These are phyloP conservation scores for Tetrax tetrax DNA, from an alignment of 2,113 vertebrate genomes.

Conservation along the genomic window DNA sequence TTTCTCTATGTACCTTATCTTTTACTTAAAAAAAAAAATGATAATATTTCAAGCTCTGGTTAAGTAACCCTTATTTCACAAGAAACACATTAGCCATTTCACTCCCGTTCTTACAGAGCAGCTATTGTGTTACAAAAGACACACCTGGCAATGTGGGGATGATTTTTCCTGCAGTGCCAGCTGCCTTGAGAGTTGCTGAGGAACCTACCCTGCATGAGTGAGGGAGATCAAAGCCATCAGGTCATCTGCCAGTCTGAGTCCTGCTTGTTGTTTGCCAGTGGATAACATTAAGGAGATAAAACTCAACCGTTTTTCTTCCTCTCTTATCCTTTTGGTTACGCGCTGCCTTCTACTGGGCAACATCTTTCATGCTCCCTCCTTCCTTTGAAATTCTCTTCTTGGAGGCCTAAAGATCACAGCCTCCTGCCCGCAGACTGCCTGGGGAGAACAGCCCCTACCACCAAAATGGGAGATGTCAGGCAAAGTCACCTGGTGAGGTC, in stretches of 20 bases:
- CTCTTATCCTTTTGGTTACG: not conserved
- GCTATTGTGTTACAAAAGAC: not conserved
- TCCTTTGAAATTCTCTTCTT: not conserved
- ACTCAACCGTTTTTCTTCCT: not conserved
- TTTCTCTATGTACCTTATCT: not conserved
- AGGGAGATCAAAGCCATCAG: not conserved
- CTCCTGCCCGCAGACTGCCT: fast-evolving
- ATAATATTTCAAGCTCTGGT: not conserved
- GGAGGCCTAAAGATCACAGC: not conserved
- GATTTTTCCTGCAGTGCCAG: not conserved
- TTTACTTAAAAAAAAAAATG: not conserved
- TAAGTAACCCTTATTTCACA: not conserved
- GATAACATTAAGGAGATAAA: not conserved
- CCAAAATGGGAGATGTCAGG: not conserved
- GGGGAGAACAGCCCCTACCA: not conserved
- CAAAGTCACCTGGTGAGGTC: not conserved
- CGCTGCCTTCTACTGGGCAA: not conserved
- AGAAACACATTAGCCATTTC: not conserved
- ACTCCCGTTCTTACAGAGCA: not conserved
- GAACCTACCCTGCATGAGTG: not conserved
- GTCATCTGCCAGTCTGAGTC: not conserved
- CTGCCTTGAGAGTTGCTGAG: not conserved
- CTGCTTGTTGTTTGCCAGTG: not conserved
- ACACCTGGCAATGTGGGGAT: not conserved
- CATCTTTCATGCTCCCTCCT: not conserved